phyloP scores from a whole-genome alignment of 2,888 invertebrate genomes.

The Clepsis dumicolana region DNA sequence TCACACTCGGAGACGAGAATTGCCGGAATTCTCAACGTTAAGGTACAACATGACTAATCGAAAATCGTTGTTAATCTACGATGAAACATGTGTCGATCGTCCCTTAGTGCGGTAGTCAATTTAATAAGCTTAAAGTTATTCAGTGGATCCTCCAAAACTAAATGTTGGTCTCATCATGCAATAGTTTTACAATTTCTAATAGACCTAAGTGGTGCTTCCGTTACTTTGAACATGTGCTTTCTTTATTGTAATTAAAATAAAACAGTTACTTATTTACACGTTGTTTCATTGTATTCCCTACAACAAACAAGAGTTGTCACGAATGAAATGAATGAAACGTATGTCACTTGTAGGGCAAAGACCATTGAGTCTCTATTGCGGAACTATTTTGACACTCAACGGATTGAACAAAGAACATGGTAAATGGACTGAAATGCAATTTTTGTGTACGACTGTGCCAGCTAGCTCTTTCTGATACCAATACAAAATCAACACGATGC shows the following conservation, averaged over 20 bases:
- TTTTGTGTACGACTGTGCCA: too few relatives aligned
- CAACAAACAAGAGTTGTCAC: too few relatives aligned
- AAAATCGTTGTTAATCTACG: too few relatives aligned
- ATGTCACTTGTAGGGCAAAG: too few relatives aligned
- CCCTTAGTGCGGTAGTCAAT: neutral
- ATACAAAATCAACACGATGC: too few relatives aligned
- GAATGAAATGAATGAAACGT: too few relatives aligned
- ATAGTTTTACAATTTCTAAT: conserved; percentile 17
- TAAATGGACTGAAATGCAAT: too few relatives aligned
- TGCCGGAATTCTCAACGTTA: neutral
- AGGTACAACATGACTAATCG: too few relatives aligned
- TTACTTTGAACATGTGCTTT: conserved; percentile 47
- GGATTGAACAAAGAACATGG: too few relatives aligned
- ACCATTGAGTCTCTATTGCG: too few relatives aligned
- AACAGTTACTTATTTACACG: conserved; percentile 27
- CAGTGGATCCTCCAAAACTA: neutral
- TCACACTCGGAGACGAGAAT: neutral
- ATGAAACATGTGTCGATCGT: neutral
- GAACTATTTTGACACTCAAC: too few relatives aligned
- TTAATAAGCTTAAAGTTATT: neutral
- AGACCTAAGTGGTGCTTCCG: conserved; percentile 46
- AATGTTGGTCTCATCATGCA: neutral
- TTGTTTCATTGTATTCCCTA: conserved; percentile 8
- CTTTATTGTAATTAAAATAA: conserved; percentile 33
- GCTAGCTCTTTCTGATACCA: too few relatives aligned